A percentile compares a stretch with the other conserved stretches of the same genome.
Evolutionary conservation across 2,113 vertebrate species (phyloP).

Genomic region (Cromileptes altivelis): DNA sequence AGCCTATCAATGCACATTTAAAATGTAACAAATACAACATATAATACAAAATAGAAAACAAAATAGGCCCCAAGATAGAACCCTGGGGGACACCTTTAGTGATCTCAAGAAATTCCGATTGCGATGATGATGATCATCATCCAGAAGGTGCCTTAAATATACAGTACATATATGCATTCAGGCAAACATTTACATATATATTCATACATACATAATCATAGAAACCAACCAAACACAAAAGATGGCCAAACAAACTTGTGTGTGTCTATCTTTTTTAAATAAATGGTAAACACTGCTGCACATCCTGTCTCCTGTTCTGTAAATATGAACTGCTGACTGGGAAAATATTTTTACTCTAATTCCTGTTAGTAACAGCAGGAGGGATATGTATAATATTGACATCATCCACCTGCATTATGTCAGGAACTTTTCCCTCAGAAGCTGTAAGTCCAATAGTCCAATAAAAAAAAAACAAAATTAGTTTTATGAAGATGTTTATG

Average conservation of each 20-base stretch:
- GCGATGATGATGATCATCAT: too few relatives aligned
- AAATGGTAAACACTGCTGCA: neutral
- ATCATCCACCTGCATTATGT: conserved; percentile 29
- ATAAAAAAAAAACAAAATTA: neutral
- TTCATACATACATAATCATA: neutral
- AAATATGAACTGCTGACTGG: conserved; percentile 36
- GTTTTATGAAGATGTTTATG: neutral
- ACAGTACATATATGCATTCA: neutral
- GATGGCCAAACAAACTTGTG: neutral
- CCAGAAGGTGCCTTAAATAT: too few relatives aligned
- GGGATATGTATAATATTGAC: conserved; percentile 17
- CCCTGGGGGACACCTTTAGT: too few relatives aligned
- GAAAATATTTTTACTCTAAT: neutral
- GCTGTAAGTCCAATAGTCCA: neutral
- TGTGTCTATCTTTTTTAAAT: neutral
- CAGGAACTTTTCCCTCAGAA: conserved; percentile 4
- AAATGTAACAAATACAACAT: too few relatives aligned
- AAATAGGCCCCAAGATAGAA: too few relatives aligned
- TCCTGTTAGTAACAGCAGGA: conserved; percentile 16
- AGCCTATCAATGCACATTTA: too few relatives aligned
- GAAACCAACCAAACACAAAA: neutral
- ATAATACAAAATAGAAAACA: too few relatives aligned
- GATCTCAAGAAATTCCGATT: too few relatives aligned
- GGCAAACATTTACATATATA: neutral
- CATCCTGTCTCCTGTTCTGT: conserved; percentile 23